These are phyloP conservation scores for Peribatodes rhomboidaria DNA, from an alignment of 2,888 invertebrate species.

Conservation along the genomic window DNA sequence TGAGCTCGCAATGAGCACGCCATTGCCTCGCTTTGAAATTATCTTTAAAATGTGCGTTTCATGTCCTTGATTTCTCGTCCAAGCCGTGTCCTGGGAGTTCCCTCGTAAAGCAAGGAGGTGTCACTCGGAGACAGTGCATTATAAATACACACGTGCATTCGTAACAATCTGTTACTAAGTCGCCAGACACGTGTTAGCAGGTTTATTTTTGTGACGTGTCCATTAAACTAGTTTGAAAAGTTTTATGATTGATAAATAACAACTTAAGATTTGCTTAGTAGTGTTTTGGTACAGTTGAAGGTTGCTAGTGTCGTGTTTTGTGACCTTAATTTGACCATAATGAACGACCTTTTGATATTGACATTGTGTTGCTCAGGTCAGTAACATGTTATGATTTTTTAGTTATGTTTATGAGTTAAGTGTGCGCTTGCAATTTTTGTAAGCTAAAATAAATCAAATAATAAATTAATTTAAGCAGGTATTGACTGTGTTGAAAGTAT, in stretches of 20 bases:
- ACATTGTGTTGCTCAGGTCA: slow-evolving; percentile 28
- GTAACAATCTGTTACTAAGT: slow-evolving; percentile 2
- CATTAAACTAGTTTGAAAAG: slow-evolving; percentile 11
- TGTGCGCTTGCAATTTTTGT: no score
- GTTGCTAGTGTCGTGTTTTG: slow-evolving; percentile 11
- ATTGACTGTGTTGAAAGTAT: not conserved
- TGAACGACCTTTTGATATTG: slow-evolving; percentile 23
- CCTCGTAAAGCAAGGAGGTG: slow-evolving; percentile 16
- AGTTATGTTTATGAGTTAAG: not conserved
- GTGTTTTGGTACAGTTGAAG: slow-evolving; percentile 15
- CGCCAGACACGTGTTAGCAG: not conserved
- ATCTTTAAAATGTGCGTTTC: no score
- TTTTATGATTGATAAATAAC: not conserved
- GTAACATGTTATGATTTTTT: slow-evolving; percentile 8
- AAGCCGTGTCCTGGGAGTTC: slow-evolving; percentile 27
- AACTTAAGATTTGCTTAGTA: not conserved
- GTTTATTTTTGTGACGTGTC: slow-evolving; percentile 2
- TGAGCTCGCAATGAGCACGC: no score
- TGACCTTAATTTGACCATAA: slow-evolving; percentile 20
- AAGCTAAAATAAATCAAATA: not conserved
- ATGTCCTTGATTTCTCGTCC: slow-evolving; percentile 1
- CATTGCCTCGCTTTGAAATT: no score
- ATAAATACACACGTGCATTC: slow-evolving; percentile 25
- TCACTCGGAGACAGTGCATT: slow-evolving; percentile 5
- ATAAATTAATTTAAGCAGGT: not conserved